These are phyloP conservation scores for Cydia amplana DNA, from an alignment of 1,140 invertebrate species.

Conservation along the genomic window DNA sequence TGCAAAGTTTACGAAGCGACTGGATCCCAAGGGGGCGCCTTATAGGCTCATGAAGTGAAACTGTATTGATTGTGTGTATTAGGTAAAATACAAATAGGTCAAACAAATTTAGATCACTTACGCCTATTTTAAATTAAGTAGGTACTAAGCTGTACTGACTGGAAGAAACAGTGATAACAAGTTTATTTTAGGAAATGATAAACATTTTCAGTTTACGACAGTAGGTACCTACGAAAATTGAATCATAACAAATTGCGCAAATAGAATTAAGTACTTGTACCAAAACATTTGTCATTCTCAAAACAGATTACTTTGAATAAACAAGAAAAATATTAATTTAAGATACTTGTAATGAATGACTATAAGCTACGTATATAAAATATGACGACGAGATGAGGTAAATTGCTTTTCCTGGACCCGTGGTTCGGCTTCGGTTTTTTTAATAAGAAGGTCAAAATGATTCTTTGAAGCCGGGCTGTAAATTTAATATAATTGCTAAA, in stretches of 20 bases:
- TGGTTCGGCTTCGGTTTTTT: conserved; percentile 44
- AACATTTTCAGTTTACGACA: not conserved
- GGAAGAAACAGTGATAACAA: not conserved
- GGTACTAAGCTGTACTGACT: not conserved
- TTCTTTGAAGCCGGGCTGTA: conserved; percentile 49
- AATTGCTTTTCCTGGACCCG: conserved; percentile 37
- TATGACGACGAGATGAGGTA: conserved; percentile 24
- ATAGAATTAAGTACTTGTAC: conserved; percentile 21
- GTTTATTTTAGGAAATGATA: not conserved
- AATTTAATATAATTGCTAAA: conserved; percentile 62
- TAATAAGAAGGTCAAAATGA: conserved; percentile 46
- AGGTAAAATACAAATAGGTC: not conserved
- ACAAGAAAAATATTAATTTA: conserved; percentile 32
- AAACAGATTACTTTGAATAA: conserved; percentile 17
- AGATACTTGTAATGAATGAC: conserved; percentile 20
- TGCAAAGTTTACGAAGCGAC: not conserved
- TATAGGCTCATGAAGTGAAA: not conserved
- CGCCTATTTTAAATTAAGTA: too few species aligned
- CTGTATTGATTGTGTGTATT: too few species aligned
- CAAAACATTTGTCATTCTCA: conserved; percentile 27
- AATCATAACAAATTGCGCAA: conserved; percentile 20
- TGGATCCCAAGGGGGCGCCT: not conserved
- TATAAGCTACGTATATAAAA: conserved; percentile 15
- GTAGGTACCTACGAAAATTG: not conserved
- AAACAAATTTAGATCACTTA: too few species aligned